Evolutionary conservation across 2,888 invertebrate species (phyloP), one percentile per base, ranked within the genome.

Genomic region (Trachelus iudaicus): DNA sequence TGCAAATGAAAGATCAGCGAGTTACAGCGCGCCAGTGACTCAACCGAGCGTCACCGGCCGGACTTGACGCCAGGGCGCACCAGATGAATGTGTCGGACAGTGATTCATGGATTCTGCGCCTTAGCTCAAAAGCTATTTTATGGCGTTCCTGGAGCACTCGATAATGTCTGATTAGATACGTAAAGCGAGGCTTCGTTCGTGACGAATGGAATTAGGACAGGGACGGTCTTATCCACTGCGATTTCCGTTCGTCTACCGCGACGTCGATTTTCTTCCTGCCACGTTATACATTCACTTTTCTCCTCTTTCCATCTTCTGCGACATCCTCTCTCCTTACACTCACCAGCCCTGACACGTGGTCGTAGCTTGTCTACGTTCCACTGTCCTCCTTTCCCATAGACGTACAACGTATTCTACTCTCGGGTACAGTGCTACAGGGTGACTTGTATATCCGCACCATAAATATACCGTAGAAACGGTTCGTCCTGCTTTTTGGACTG

Each of bases 101-200:
- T 87, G 86, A 88, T 87, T 87, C 88, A 87, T 88, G 83, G 81
- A 88, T 88, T 86, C 84, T 83, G 85, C 78, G 82, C 81, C 82
- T 85, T 84, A 83, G 83, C 77, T 80, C 82, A 84, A 80, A 80
- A 81, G 80, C 79, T 77, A 81, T 83, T 86, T 79, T 79, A 81
- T 82, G 79, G 80, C 80, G 80, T 73, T 80, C 74, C 75, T 76
- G 77, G 80, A 81, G 81, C 77, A 75, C 80, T 80, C 75, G 77
- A 69, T 83, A 87, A 86, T 85, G 84, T 76, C 81, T 87, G 88
- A 88, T 88, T 88, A 88, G 88, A 88, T 88, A 86, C 83, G 85
- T 84, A 87, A 88, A 88, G 88, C 83, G 80, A 82, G 23, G 56
- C 56, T 56, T 23, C 84, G 82, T 87, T 88, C 84, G 85, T 84